phyloP scores from a whole-genome alignment of 2,888 invertebrate genomes.

The Hermaeophaga mercurialis region DNA sequence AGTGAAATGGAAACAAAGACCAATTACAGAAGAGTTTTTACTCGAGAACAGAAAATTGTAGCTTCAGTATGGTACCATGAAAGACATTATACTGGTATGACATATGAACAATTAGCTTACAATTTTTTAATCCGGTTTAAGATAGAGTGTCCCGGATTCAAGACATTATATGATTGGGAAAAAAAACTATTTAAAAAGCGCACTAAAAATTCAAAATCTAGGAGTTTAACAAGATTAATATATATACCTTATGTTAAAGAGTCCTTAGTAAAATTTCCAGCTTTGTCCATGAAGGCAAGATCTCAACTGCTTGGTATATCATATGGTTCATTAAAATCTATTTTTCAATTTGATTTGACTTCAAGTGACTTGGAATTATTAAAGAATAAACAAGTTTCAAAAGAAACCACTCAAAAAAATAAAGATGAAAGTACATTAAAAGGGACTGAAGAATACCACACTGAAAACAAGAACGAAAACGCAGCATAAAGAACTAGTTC shows the following conservation, averaged over 20 bases:
- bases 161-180: neutral
- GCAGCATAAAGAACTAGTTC: no score
- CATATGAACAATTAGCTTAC: neutral
- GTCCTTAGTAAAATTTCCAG: constrained; percentile 1
- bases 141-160: neutral
- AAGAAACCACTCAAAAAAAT: no score
- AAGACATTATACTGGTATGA: constrained; percentile 3
- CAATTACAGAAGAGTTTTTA: no score
- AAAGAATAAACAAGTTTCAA: neutral
- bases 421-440: no score
- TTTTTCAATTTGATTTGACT: neutral
- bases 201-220: no score
- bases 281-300: neutral
- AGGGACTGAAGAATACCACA: no score
- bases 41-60: constrained; percentile 7
- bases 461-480: no score
- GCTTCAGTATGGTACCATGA: constrained; percentile 1
- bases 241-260: constrained; percentile 8
- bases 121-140: neutral
- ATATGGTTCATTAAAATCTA: neutral
- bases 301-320: constrained; percentile 7
- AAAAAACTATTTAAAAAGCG: neutral
- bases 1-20: no score
- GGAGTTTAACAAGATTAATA: neutral
- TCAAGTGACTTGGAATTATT: neutral